Percentiles rank a stretch among this genome's conserved stretches.
Evolutionary conservation across 2,113 vertebrate species (phyloP).

Genomic region (Corydoras sp.): DNA sequence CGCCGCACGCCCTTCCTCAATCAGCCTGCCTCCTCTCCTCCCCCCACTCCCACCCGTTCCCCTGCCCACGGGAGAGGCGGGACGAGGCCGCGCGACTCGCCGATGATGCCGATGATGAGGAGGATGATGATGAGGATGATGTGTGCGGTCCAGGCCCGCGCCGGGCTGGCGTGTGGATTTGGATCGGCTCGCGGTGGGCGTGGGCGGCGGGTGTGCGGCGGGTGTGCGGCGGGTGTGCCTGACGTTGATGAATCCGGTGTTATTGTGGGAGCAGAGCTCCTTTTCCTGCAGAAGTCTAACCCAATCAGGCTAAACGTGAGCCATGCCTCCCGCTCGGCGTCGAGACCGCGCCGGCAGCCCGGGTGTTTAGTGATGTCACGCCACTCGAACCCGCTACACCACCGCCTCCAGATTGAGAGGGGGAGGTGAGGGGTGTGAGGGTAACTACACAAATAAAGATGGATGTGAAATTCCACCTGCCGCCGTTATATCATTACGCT

Average conservation of each 20-base stretch:
- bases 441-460: too few relatives aligned
- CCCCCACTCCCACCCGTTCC: slow-evolving; percentile 21
- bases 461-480: too few relatives aligned
- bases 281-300: slow-evolving; percentile 33
- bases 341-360: not conserved
- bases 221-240: slow-evolving; percentile 16
- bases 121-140: slow-evolving; percentile 32
- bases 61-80: slow-evolving; percentile 17
- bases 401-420: not conserved
- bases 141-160: slow-evolving; percentile 26
- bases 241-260: slow-evolving; percentile 36
- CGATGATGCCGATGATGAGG: slow-evolving; percentile 7
- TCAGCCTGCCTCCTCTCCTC: slow-evolving; percentile 9
- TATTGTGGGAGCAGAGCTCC: slow-evolving; percentile 37
- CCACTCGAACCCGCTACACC: slow-evolving; percentile 8
- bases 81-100: slow-evolving; percentile 15
- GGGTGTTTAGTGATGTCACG: slow-evolving; percentile 16
- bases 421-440: too few relatives aligned
- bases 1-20: slow-evolving; percentile 15
- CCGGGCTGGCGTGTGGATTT: slow-evolving; percentile 33
- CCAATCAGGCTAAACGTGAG: slow-evolving; percentile 26
- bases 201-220: slow-evolving; percentile 8
- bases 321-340: slow-evolving; percentile 20
- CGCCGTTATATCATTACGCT: too few relatives aligned
- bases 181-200: slow-evolving; percentile 29